Percentiles rank a stretch among this genome's conserved stretches.
Evolutionary conservation across 2,797 vertebrate genomes (phyloP).

Genomic region (Pseudochaenichthys georgianus): DNA sequence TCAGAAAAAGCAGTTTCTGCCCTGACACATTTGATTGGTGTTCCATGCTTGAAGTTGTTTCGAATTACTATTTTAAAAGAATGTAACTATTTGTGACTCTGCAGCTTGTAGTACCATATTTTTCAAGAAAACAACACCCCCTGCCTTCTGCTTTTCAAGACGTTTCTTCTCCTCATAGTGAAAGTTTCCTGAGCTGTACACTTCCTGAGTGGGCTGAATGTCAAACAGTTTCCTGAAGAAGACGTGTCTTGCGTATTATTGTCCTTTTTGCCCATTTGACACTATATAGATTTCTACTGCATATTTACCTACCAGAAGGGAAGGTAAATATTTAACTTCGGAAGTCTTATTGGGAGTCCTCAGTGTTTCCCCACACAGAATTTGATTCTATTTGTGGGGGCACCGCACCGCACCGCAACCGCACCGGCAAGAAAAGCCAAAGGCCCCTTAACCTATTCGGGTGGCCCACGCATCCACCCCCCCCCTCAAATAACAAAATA

Average conservation of each 20-base stretch:
- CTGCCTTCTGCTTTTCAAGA: slow-evolving; percentile 19
- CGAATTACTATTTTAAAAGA: neutral
- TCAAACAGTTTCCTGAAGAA: slow-evolving; percentile 45
- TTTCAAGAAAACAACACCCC: neutral
- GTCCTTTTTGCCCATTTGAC: slow-evolving; percentile 24
- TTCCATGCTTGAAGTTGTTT: neutral
- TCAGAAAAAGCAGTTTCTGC: neutral
- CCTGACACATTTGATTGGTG: neutral
- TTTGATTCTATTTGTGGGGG: too few relatives aligned
- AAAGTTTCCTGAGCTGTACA: slow-evolving; percentile 29
- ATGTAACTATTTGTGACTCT: neutral
- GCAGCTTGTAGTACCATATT: slow-evolving; percentile 2
- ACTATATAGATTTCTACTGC: slow-evolving; percentile 32
- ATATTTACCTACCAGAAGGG: slow-evolving; percentile 11
- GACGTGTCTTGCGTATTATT: slow-evolving; percentile 39
- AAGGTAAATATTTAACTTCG: slow-evolving; percentile 59
- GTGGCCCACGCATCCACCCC: too few relatives aligned
- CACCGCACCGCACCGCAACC: too few relatives aligned
- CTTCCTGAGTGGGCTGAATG: slow-evolving; percentile 55
- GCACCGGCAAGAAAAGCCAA: too few relatives aligned
- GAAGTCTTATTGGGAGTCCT: slow-evolving; percentile 13
- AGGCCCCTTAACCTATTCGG: too few relatives aligned
- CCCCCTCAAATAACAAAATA: too few relatives aligned
- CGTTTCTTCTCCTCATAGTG: slow-evolving; percentile 7
- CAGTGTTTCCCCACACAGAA: too few relatives aligned